phyloP scores from a whole-genome alignment of 2,797 vertebrate genomes.

The Anguilla pacifica region DNA sequence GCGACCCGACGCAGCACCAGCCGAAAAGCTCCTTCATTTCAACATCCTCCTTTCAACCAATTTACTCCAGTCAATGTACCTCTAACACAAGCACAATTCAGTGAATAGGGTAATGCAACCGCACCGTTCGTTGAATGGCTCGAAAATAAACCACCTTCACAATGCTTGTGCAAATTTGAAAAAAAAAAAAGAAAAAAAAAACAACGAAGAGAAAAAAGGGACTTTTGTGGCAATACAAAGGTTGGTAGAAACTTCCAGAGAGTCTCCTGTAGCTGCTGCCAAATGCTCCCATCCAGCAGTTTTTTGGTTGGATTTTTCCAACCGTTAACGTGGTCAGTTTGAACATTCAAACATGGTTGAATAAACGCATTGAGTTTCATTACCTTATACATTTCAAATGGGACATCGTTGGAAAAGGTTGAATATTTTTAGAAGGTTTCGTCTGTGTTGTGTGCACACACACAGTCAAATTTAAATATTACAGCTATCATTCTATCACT shows the following conservation, averaged over 20 bases:
- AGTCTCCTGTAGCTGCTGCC: background rate
- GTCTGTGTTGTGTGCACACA: background rate
- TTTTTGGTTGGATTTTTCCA: background rate
- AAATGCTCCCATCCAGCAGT: background rate
- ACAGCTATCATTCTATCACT: background rate
- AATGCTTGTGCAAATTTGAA: background rate
- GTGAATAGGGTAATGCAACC: background rate
- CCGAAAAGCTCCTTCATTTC: background rate
- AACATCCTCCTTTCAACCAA: background rate
- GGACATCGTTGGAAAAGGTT: background rate
- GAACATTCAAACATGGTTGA: background rate
- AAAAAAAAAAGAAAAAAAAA: background rate
- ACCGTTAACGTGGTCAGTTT: background rate
- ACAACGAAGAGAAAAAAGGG: background rate
- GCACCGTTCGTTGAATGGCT: background rate
- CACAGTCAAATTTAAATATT: background rate
- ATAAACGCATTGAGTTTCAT: background rate
- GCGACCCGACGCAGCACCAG: background rate
- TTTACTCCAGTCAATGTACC: background rate
- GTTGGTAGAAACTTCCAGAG: background rate
- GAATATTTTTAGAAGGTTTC: background rate
- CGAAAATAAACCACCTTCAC: background rate
- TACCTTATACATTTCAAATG: background rate
- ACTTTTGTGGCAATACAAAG: background rate
- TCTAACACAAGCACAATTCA: background rate